Base-by-base conservation (phyloP, 2,888 invertebrate species). In the Ernsta delagoae region DNA sequence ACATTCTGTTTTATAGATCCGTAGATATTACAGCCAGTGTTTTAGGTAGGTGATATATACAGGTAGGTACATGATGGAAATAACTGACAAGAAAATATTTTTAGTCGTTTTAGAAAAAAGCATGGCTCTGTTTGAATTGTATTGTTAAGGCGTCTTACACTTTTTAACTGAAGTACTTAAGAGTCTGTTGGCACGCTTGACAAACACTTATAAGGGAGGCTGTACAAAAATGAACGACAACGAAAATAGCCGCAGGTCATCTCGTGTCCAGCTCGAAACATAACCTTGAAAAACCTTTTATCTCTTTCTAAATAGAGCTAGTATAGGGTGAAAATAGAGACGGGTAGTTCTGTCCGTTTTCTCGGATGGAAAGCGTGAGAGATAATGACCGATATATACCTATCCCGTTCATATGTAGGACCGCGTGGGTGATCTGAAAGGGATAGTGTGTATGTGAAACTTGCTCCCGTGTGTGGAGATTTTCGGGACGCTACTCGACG, bases 321-420 rank as follows among this genome's bases (percentile, higher is more conserved):
- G 73, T 76, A 77, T 77, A 79, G 78, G 77, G 81, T 75, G 84
- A 84, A 88, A 90, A 91, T 83, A 84, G 92, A 92, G 92, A 92
- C 84, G 79, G 83, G 81, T 84, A 85, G 90, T 88, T 86, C 87
- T 88, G 88, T 83, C 83, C 81, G 87, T 90, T 92, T 92, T 90
- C 90, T 83, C 80, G 78, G 80, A 84, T 84, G 89, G 78, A 90
- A 92, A 92, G 79, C 82, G 75, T 72, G 77, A 77, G 82, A 75
- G 82, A 81, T 86, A 82, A 85, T 86, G 85, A 82, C 83, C 84
- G 79, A 87, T 86, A 75, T 89, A 88, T 79, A 86, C 79, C 86
- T 83, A 85, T 93, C 93, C 86, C 91, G 77, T 85, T 93, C 92
- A 83, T 87, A 84, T 90, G 89, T 92, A 89, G 83, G 87, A 78